Percentiles rank a stretch among this genome's conserved stretches.
These are phyloP conservation scores for Notechis scutatus DNA, from an alignment of 2,113 vertebrate species.

Conservation along the genomic window DNA sequence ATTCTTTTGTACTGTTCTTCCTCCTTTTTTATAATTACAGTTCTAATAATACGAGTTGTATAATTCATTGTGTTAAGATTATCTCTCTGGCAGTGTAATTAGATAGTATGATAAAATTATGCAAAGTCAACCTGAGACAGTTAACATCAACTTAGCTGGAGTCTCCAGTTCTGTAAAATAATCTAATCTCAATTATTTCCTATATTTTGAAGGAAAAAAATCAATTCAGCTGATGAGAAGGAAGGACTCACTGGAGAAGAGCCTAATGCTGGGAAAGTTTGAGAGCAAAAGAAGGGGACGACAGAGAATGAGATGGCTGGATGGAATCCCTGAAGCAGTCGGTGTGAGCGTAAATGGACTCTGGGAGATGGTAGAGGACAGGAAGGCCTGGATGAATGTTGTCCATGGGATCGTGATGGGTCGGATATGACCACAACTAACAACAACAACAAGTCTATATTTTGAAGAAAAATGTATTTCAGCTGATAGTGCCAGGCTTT, in stretches of 20 bases:
- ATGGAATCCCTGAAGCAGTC: too few species aligned
- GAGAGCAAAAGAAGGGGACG: too few species aligned
- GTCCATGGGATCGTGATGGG: too few species aligned
- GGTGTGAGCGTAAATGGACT: too few species aligned
- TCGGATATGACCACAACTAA: too few species aligned
- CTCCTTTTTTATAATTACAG: neutral
- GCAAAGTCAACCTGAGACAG: neutral
- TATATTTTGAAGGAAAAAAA: neutral
- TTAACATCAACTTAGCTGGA: conserved; percentile 1
- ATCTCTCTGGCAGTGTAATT: neutral
- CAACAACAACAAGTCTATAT: neutral
- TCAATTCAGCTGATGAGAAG: neutral
- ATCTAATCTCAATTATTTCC: neutral
- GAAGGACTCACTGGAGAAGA: too few species aligned
- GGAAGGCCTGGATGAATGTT: too few species aligned
- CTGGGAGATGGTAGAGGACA: too few species aligned
- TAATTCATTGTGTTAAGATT: neutral
- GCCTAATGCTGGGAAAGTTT: too few species aligned
- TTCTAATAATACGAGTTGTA: conserved; percentile 7
- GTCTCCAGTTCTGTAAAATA: neutral
- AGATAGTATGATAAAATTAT: conserved; percentile 18
- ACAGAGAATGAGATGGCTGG: too few species aligned
- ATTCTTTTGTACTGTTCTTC: neutral
- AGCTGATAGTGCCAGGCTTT: neutral
- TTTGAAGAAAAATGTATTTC: neutral